phyloP scores from a whole-genome alignment of 2,113 vertebrate genomes.

The Coracopsis vasa region DNA sequence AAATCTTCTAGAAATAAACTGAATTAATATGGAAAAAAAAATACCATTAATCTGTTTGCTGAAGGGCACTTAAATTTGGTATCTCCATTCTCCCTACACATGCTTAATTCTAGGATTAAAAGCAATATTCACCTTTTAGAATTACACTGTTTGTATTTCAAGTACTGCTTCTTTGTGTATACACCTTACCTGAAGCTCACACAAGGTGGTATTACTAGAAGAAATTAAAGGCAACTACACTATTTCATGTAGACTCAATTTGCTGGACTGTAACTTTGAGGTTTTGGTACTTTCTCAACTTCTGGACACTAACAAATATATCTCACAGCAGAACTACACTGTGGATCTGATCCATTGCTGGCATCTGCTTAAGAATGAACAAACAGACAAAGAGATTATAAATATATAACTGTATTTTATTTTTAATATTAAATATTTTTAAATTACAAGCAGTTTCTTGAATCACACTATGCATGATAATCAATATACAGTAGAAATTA shows the following conservation, averaged over 20 bases:
- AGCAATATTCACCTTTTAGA: background rate
- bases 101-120: background rate
- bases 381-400: constrained; percentile 74
- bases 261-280: background rate
- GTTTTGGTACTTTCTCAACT: background rate
- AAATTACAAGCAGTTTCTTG: constrained; percentile 99
- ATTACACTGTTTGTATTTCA: background rate
- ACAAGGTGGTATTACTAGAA: background rate
- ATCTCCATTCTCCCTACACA: background rate
- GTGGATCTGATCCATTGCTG: background rate
- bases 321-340: background rate
- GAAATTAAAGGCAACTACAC: background rate
- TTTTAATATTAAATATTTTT: constrained; percentile 99
- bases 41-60: background rate
- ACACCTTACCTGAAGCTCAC: background rate
- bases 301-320: background rate
- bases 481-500: constrained; percentile 99
- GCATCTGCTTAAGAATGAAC: constrained; percentile 51
- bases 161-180: background rate
- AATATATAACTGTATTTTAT: constrained; percentile 92
- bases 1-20: background rate
- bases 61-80: background rate
- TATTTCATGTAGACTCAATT: background rate
- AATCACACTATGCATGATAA: constrained; percentile 97
- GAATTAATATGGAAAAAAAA: background rate